Base-by-base conservation (phyloP, 1,140 invertebrate species). In the Caligus rogercresseyi region DNA sequence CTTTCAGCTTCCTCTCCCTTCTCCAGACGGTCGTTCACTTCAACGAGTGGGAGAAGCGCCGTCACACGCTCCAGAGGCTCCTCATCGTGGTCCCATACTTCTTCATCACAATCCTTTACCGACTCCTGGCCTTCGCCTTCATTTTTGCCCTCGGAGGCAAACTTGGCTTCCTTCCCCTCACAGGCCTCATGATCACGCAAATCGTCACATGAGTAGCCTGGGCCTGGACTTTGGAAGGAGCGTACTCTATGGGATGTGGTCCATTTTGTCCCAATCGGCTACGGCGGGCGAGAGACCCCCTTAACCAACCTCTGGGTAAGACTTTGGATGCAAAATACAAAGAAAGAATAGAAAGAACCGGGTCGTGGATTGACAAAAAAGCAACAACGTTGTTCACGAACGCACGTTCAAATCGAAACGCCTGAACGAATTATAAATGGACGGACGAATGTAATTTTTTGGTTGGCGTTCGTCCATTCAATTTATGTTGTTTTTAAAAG, bases 11-110 rank as follows among this genome's bases (percentile, higher is more conserved):
- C 18, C 15, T 63, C 13, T 63, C 61, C 14, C 52, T 63, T 20
- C 16, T 63, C 4, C 61, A 63, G 31, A 63, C 61, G 14, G 25
- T 54, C 18, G 21, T 63, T 59, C 52, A 63, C 16, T 63, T 63
- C 25, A 63, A 63, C 23, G 61, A 63, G 57, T 63, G 61, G 21
- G 52, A 19, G 14, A 63, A 63, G 31, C 23, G 57, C 14, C 57
- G 57, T 18, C 57, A 60, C 23, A 60, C 57, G 13, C 18, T 60
- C 18, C 57, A 60, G 7, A 21, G 57, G 16, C 26, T 60, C 2
- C 26, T 60, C 15, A 25, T 60, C 16, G 26, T 60, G 7, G 24
- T 60, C 7, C 57, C 57, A 18, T 60, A 25, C 24, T 60, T 60
- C 24, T 18, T 43, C 24, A 60, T 25, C 15, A 43, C 57, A 18